These are phyloP conservation scores for Bergia sp. DNA, from an alignment of 92 coral and sea anemone species.

Conservation along the genomic window DNA sequence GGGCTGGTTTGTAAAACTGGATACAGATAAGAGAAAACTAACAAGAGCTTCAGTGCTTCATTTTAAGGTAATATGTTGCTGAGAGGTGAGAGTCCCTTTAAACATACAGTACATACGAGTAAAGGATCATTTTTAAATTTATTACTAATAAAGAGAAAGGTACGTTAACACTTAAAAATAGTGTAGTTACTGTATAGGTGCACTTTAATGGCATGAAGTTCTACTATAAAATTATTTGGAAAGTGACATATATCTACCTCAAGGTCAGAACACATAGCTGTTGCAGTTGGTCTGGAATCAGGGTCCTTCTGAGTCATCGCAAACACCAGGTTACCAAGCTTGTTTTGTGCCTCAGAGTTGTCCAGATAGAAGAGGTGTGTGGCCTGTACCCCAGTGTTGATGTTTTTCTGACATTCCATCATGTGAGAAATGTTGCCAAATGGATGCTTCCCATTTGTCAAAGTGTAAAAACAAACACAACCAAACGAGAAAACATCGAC, in stretches of 20 bases:
- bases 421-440: slow-evolving; percentile 22
- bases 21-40: too few relatives aligned
- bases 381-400: background rate
- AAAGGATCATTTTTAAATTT: too few relatives aligned
- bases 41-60: too few relatives aligned
- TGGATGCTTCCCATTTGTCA: slow-evolving; percentile 34
- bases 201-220: background rate
- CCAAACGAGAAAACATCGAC: slow-evolving; percentile 39
- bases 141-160: too few relatives aligned
- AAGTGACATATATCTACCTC: background rate
- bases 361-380: background rate
- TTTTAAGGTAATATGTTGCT: too few relatives aligned
- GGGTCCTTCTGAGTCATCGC: slow-evolving; percentile 30
- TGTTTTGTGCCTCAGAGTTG: background rate
- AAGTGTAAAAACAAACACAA: slow-evolving; percentile 30
- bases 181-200: background rate
- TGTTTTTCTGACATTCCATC: background rate
- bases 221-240: background rate
- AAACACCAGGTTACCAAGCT: slow-evolving; percentile 20
- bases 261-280: background rate
- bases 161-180: background rate
- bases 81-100: too few relatives aligned
- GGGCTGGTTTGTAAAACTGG: too few relatives aligned
- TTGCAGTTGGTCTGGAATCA: slow-evolving; percentile 16
- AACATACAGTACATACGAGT: too few relatives aligned